Percentiles rank a stretch among this genome's conserved stretches.
phyloP scores from a whole-genome alignment of 2,113 vertebrate genomes.

The Neogobius melanostomus region DNA sequence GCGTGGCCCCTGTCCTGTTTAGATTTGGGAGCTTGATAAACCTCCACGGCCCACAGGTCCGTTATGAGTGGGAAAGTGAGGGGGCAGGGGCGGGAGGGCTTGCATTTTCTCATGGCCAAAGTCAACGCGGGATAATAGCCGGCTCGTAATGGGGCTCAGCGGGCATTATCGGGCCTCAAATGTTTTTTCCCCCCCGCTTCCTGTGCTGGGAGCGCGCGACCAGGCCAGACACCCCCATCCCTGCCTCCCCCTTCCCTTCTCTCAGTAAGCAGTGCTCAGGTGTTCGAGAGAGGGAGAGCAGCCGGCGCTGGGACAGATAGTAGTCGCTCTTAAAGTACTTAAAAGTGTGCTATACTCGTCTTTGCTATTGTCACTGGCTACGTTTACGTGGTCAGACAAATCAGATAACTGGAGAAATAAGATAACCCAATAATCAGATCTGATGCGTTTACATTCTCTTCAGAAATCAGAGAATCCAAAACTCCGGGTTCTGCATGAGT shows the following conservation, averaged over 20 bases:
- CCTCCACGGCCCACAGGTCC: conserved; percentile 76
- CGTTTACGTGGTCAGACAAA: too few species aligned
- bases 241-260: not conserved
- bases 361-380: too few species aligned
- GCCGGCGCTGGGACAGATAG: not conserved
- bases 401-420: too few species aligned
- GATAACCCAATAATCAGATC: too few species aligned
- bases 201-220: conserved; percentile 52
- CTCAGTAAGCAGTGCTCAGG: not conserved
- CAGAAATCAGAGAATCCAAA: too few species aligned
- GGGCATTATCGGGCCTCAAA: conserved; percentile 71
- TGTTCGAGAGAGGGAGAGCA: not conserved
- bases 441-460: too few species aligned
- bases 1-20: conserved; percentile 73
- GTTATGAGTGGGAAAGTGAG: conserved; percentile 76
- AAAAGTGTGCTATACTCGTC: too few species aligned
- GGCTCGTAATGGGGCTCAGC: conserved; percentile 76
- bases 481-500: too few species aligned
- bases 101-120: conserved; percentile 75
- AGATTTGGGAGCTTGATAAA: conserved; percentile 78
- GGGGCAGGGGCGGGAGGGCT: conserved; percentile 13
- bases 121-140: conserved; percentile 77
- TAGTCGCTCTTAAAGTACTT: not conserved
- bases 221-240: conserved; percentile 53
- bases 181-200: conserved; percentile 61